A percentile compares a stretch with the other conserved stretches of the same genome.
Evolutionary conservation across 2,888 invertebrate species (phyloP).

Genomic region (Mayetiola destructor): DNA sequence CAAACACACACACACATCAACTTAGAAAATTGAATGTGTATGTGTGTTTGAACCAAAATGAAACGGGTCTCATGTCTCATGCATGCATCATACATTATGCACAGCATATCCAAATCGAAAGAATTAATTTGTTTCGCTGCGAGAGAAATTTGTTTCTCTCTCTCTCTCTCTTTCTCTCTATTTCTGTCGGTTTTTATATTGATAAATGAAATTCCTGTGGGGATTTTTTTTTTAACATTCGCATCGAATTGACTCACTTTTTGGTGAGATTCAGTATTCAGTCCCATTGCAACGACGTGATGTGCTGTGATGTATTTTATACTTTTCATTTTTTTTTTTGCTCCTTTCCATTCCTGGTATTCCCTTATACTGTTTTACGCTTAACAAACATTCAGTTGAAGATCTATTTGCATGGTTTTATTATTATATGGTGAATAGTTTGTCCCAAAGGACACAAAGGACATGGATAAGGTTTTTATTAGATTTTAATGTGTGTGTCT

Average conservation of each 20-base stretch:
- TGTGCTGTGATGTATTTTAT: too few species aligned
- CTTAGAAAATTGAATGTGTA: too few species aligned
- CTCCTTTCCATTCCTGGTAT: not conserved
- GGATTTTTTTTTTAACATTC: conserved; percentile 5
- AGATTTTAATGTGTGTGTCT: conserved; percentile 8
- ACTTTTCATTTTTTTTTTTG: not conserved
- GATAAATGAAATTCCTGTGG: conserved; percentile 10
- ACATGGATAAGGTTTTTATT: conserved; percentile 13
- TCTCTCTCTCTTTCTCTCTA: not conserved
- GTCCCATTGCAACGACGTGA: not conserved
- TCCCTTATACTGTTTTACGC: not conserved
- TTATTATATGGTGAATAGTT: not conserved
- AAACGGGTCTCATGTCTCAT: too few species aligned
- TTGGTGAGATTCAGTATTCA: not conserved
- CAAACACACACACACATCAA: too few species aligned
- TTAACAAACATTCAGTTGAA: too few species aligned
- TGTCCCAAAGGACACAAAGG: conserved; percentile 10
- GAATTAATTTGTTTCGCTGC: conserved; percentile 11
- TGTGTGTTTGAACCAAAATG: too few species aligned
- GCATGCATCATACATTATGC: too few species aligned
- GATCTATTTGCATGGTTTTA: too few species aligned
- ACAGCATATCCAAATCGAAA: too few species aligned
- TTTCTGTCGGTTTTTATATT: not conserved
- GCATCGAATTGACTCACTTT: not conserved
- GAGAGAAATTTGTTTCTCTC: not conserved